These are phyloP conservation scores for Sus scrofa DNA, from an alignment of 2,113 vertebrate genomes.

Conservation along the genomic window T2T-Sscrofa CM000812.6:204285501-204286000, in stretches of 20 bases:
- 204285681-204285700: background rate
- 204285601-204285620: slow-evolving; percentile 91
- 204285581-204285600: slow-evolving; percentile 93
- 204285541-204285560: slow-evolving; percentile 98
- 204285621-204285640: background rate
- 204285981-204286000: background rate
- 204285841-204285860: background rate
- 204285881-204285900: background rate
- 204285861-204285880: background rate
- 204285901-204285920: background rate
- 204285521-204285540: slow-evolving; percentile 95
- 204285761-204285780: background rate
- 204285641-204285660: background rate
- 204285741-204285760: background rate
- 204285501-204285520: slow-evolving; percentile 91
- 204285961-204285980: background rate
- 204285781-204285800: background rate
- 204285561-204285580: slow-evolving; percentile 97
- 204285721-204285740: background rate
- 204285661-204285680: background rate
- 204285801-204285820: background rate
- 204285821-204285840: background rate
- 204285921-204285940: background rate
- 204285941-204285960: background rate
- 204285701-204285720: background rate